Evolutionary conservation across 2,888 invertebrate genomes (phyloP).

Genomic region (Drosophila demipolita): DNA sequence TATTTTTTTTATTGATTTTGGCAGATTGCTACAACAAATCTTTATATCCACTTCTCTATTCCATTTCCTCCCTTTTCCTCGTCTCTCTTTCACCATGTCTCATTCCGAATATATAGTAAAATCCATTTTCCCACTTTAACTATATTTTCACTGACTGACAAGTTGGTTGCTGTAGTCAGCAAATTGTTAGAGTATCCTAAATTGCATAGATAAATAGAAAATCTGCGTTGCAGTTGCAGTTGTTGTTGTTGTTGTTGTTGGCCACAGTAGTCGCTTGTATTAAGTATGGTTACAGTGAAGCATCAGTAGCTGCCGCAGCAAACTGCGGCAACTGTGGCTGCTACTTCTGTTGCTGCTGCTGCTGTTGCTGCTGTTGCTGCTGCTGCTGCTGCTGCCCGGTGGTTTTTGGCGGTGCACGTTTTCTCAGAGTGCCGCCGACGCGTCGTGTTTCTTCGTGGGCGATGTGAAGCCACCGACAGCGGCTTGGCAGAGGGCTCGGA

Average conservation of each 20-base stretch:
- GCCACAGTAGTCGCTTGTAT: conserved; percentile 29
- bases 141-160: too few relatives aligned
- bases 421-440: conserved; percentile 68
- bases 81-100: neutral
- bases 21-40: neutral
- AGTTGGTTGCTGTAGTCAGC: conserved; percentile 13
- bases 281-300: conserved; percentile 15
- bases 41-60: neutral
- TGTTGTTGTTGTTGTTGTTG: conserved; percentile 36
- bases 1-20: neutral
- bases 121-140: neutral
- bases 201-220: conserved; percentile 33
- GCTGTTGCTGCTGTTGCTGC: neutral
- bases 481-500: neutral
- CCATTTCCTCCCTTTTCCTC: fast-evolving
- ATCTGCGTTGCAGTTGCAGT: conserved; percentile 35
- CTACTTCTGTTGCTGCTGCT: neutral
- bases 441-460: conserved; percentile 79
- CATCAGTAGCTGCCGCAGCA: conserved; percentile 21
- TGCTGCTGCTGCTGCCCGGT: conserved; percentile 30
- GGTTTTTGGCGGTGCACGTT: conserved; percentile 66
- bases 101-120: fast-evolving
- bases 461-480: conserved; percentile 58
- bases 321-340: conserved; percentile 19
- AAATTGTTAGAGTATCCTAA: conserved; percentile 23